Conservation (phyloP, 2,888 invertebrate species). For the Dugesia japonica region DNA sequence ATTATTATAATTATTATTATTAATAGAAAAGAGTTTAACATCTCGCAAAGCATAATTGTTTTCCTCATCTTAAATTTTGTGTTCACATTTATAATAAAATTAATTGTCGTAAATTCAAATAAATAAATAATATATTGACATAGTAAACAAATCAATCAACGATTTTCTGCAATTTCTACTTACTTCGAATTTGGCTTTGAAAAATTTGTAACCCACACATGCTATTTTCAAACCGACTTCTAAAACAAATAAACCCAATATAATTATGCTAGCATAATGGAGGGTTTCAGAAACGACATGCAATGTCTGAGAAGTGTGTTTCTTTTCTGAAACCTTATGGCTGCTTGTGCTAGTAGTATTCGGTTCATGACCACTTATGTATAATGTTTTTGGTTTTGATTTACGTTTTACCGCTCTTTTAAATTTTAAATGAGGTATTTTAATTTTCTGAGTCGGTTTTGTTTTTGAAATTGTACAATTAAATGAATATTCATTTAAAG, state of each 20-base stretch:
- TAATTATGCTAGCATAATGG: slow-evolving; percentile 32
- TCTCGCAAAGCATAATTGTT: too few species aligned
- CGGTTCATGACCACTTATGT: neutral
- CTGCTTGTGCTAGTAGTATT: slow-evolving; percentile 7
- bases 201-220: slow-evolving; percentile 31
- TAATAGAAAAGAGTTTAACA: too few species aligned
- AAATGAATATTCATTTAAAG: neutral
- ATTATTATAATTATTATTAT: too few species aligned
- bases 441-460: neutral
- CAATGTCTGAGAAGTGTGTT: slow-evolving; percentile 25
- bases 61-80: too few species aligned
- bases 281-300: slow-evolving; percentile 27
- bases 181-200: slow-evolving; percentile 34
- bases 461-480: neutral
- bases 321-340: neutral
- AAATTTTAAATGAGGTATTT: neutral
- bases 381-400: neutral
- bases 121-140: too few species aligned
- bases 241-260: slow-evolving; percentile 32
- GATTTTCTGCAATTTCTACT: too few species aligned
- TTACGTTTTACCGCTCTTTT: neutral
- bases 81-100: too few species aligned
- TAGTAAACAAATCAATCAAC: too few species aligned
- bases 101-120: too few species aligned
- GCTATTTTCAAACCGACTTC: slow-evolving; percentile 32